Evolutionary conservation across 2,888 invertebrate genomes (phyloP).

Genomic region (Chalcosyrphus nemorum): DNA sequence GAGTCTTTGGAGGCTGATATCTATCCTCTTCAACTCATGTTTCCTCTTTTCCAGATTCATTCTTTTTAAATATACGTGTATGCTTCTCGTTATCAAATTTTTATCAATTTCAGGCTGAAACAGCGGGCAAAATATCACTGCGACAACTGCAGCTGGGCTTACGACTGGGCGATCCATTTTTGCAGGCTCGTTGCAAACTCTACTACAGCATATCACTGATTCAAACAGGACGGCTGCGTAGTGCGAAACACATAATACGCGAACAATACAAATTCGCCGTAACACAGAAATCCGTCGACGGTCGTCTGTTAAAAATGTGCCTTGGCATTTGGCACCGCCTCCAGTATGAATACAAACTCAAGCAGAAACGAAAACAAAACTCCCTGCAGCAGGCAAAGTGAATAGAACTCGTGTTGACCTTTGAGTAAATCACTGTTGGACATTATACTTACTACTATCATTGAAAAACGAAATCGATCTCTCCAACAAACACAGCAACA

Average conservation of each 20-base stretch:
- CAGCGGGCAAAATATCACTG: slow-evolving; percentile 93
- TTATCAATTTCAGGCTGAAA: slow-evolving; percentile 92
- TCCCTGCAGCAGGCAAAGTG: neutral
- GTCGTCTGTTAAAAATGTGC: slow-evolving; percentile 90
- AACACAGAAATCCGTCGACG: slow-evolving; percentile 82
- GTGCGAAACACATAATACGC: slow-evolving; percentile 85
- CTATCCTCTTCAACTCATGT: too few relatives aligned
- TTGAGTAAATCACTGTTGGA: neutral
- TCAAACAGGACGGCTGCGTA: slow-evolving; percentile 88
- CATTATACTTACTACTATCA: neutral
- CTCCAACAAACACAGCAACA: neutral
- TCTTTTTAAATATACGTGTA: too few relatives aligned
- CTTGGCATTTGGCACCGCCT: slow-evolving; percentile 93
- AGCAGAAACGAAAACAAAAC: slow-evolving; percentile 34
- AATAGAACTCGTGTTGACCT: neutral
- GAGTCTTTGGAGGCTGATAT: too few relatives aligned
- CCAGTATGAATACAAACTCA: slow-evolving; percentile 81
- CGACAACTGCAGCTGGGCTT: slow-evolving; percentile 92
- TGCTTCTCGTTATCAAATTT: too few relatives aligned
- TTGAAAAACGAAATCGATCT: slow-evolving; percentile 2
- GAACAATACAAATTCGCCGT: slow-evolving; percentile 83
- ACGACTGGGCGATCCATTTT: slow-evolving; percentile 90
- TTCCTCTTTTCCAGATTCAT: neutral
- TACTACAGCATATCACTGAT: slow-evolving; percentile 94
- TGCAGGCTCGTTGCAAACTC: slow-evolving; percentile 91